phyloP scores from a whole-genome alignment of 1,140 invertebrate species.

The Solenopsis fugax region DNA sequence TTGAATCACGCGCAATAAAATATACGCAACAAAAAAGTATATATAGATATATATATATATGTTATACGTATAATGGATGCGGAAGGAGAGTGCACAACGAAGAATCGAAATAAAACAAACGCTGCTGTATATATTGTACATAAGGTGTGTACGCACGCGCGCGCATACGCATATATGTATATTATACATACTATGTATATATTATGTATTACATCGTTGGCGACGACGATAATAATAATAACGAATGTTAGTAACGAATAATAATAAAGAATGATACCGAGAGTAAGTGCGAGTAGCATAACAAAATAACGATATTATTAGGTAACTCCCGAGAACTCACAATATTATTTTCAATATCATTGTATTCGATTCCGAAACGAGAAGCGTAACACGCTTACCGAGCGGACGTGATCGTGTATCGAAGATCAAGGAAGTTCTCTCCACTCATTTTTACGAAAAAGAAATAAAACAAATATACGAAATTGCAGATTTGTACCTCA shows the following conservation, averaged over 20 bases:
- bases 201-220: conserved; percentile 55
- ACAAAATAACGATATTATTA: conserved; percentile 74
- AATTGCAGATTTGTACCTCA: conserved; percentile 74
- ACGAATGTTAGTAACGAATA: conserved; percentile 60
- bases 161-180: conserved; percentile 9
- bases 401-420: conserved; percentile 63
- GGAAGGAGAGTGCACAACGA: conserved; percentile 21
- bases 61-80: conserved; percentile 15
- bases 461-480: conserved; percentile 75
- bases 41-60: conserved; percentile 2
- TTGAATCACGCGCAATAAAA: conserved; percentile 57
- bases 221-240: conserved; percentile 49
- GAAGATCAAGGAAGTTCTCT: conserved; percentile 67
- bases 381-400: conserved; percentile 56
- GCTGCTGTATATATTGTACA: conserved; percentile 67
- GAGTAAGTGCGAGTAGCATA: conserved; percentile 64
- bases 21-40: conserved; percentile 36
- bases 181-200: conserved; percentile 61
- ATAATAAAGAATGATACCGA: conserved; percentile 61
- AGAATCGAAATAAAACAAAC: conserved; percentile 35
- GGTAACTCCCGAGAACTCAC: conserved; percentile 64
- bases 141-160: conserved; percentile 46
- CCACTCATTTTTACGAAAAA: conserved; percentile 77
- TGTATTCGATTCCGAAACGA: conserved; percentile 68
- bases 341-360: conserved; percentile 77